Percentiles rank a stretch among this genome's conserved stretches.
Conservation (phyloP, 2,113 vertebrate species). For the Campylorhamphus procurvoides region DNA sequence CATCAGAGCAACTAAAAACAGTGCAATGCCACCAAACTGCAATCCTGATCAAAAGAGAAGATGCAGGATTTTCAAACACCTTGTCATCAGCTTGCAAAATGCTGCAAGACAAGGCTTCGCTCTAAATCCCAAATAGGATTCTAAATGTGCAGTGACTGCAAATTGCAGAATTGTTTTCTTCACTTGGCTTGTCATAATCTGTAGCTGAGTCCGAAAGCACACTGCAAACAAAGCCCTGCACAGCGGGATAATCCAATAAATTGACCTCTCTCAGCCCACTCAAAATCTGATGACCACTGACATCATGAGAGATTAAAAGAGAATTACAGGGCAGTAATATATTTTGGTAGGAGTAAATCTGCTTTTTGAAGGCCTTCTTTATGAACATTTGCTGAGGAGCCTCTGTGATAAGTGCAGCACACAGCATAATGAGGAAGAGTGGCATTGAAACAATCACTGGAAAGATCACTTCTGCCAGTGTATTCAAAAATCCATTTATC, state of each 20-base stretch:
- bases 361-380: conserved; percentile 20
- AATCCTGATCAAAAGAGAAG: not conserved
- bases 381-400: not conserved
- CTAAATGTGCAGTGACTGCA: not conserved
- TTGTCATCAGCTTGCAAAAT: not conserved
- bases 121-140: not conserved
- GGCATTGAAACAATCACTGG: not conserved
- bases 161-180: conserved; percentile 19
- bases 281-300: conserved; percentile 37
- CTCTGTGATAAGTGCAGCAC: not conserved
- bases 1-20: not conserved
- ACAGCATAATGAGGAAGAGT: not conserved
- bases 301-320: conserved; percentile 36
- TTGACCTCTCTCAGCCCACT: conserved; percentile 6
- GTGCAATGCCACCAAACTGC: not conserved
- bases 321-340: conserved; percentile 13
- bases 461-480: not conserved
- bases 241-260: conserved; percentile 41
- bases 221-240: not conserved
- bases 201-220: conserved; percentile 12
- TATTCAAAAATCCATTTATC: not conserved
- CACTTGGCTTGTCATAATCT: conserved; percentile 31
- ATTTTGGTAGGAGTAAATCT: conserved; percentile 10
- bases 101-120: not conserved
- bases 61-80: not conserved